Evolutionary conservation across 2,797 vertebrate species (phyloP).

Genomic region (Helicolenus hilgendorfi): DNA sequence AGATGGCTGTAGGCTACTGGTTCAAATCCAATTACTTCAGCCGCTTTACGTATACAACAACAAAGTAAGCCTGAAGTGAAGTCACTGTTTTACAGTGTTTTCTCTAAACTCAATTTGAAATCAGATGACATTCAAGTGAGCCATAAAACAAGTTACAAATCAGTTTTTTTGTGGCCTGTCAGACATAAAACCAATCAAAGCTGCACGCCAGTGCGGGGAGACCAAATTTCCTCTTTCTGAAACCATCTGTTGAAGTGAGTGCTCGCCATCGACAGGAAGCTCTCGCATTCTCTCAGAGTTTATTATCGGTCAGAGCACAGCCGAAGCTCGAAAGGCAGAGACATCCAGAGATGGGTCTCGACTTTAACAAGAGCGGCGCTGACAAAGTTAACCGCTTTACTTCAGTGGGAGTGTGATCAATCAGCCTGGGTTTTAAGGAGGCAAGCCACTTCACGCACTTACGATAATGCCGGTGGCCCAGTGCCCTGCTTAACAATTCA

Average conservation of each 20-base stretch:
- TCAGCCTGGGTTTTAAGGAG: slow-evolving; percentile 48
- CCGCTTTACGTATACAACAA: slow-evolving; percentile 34
- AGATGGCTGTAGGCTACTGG: slow-evolving; percentile 60
- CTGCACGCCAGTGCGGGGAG: slow-evolving; percentile 30
- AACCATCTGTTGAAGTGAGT: slow-evolving; percentile 77
- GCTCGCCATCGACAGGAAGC: slow-evolving; percentile 79
- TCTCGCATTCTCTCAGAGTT: slow-evolving; percentile 79
- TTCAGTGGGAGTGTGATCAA: slow-evolving; percentile 47
- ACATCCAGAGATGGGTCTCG: slow-evolving; percentile 45
- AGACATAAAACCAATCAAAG: slow-evolving; percentile 44
- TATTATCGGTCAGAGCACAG: slow-evolving; percentile 71
- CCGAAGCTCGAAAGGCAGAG: slow-evolving; percentile 25
- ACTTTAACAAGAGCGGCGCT: neutral
- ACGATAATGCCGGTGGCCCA: slow-evolving; percentile 65
- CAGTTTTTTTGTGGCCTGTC: neutral
- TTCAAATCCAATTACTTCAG: slow-evolving; percentile 82
- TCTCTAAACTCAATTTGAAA: neutral
- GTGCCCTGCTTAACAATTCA: slow-evolving; percentile 75
- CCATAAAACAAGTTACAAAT: neutral
- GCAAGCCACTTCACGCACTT: slow-evolving; percentile 47
- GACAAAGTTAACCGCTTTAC: slow-evolving; percentile 3
- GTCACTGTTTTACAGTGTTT: neutral
- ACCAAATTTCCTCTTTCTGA: slow-evolving; percentile 76
- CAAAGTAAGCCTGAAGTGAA: slow-evolving; percentile 5
- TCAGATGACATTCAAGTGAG: neutral